These are phyloP conservation scores for Athrips mouffetella DNA, from an alignment of 2,888 invertebrate species.

Conservation along the genomic window DNA sequence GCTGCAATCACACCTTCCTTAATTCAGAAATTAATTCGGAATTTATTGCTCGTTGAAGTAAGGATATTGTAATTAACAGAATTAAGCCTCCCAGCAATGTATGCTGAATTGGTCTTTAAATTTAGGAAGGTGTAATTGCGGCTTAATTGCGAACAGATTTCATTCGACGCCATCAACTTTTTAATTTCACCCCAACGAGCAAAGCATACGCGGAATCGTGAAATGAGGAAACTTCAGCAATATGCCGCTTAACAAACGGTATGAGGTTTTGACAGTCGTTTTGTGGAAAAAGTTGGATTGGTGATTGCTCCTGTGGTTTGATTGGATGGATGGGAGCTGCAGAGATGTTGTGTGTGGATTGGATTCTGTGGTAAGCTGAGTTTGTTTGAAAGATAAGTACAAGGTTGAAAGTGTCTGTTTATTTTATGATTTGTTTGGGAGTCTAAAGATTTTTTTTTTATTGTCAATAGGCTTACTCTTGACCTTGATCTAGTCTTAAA, in stretches of 20 bases:
- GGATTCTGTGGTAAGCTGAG: background rate
- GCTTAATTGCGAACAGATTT: constrained; percentile 20
- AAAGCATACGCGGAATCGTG: background rate
- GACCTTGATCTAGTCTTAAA: too few species aligned
- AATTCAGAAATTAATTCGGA: too few species aligned
- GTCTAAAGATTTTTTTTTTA: too few species aligned
- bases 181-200: constrained; percentile 40
- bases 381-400: too few species aligned
- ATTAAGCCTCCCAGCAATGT: too few species aligned
- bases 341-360: background rate
- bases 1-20: too few species aligned
- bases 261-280: constrained; percentile 23
- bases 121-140: background rate
- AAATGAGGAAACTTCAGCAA: constrained; percentile 31
- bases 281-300: constrained; percentile 12
- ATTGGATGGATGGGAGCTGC: background rate
- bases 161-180: constrained; percentile 37
- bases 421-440: too few species aligned
- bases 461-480: too few species aligned
- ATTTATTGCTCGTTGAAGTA: too few species aligned
- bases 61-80: too few species aligned
- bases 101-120: too few species aligned
- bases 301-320: constrained; percentile 3
- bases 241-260: constrained; percentile 36
- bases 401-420: too few species aligned